phyloP scores from a whole-genome alignment of 2,888 invertebrate genomes.

The Apotomis capreana region DNA sequence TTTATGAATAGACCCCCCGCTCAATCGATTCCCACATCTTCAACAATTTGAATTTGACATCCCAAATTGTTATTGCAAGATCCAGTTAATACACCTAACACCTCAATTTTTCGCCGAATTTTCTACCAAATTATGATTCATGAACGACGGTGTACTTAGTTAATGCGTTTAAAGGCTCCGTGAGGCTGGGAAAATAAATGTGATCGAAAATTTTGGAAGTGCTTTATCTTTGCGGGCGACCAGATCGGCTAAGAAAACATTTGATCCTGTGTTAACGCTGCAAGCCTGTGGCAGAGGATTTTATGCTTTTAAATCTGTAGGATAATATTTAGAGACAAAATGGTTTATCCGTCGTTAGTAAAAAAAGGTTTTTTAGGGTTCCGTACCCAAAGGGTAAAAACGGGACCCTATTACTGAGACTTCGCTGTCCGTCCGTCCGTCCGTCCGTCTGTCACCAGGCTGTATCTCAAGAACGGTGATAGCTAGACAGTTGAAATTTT shows the following conservation, averaged over 20 bases:
- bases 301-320: too few species aligned
- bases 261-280: background rate
- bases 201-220: conserved; percentile 10
- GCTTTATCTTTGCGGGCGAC: conserved; percentile 4
- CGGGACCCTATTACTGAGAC: too few species aligned
- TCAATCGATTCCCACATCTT: conserved; percentile 26
- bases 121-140: conserved; percentile 38
- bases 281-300: background rate
- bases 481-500: too few species aligned
- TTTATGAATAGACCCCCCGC: background rate
- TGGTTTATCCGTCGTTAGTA: too few species aligned
- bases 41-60: conserved; percentile 39
- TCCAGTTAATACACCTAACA: conserved; percentile 23
- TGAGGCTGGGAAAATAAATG: conserved; percentile 10
- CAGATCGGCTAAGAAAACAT: conserved; percentile 1
- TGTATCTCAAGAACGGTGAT: too few species aligned
- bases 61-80: conserved; percentile 39
- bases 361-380: too few species aligned
- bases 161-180: conserved; percentile 29
- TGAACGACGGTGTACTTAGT: conserved; percentile 34
- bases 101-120: conserved; percentile 32
- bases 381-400: too few species aligned
- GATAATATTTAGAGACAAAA: too few species aligned
- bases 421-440: too few species aligned
- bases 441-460: too few species aligned